Evolutionary conservation across 2,888 invertebrate genomes (phyloP).

Genomic region (Cryptophagus acutangulus): DNA sequence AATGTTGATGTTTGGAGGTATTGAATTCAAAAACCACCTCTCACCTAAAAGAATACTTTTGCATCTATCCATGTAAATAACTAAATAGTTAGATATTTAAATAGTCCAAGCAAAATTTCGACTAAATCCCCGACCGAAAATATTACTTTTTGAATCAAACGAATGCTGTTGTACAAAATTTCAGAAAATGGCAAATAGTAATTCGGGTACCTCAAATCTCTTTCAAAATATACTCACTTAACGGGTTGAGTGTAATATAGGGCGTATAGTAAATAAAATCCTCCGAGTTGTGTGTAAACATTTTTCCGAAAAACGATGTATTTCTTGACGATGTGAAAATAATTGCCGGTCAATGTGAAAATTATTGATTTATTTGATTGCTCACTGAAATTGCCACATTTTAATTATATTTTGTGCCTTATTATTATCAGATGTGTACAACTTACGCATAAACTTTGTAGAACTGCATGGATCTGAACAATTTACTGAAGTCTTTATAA

Average conservation of each 20-base stretch:
- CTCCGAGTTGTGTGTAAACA: slow-evolving; percentile 34
- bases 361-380: slow-evolving; percentile 27
- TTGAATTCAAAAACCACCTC: too few relatives aligned
- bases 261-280: slow-evolving; percentile 38
- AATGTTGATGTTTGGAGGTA: too few relatives aligned
- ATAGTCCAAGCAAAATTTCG: neutral
- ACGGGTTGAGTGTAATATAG: slow-evolving; percentile 41
- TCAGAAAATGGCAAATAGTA: too few relatives aligned
- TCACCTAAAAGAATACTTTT: too few relatives aligned
- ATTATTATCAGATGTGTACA: neutral
- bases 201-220: too few relatives aligned
- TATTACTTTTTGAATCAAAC: too few relatives aligned
- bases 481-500: slow-evolving; percentile 30
- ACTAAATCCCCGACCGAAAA: too few relatives aligned
- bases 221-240: too few relatives aligned
- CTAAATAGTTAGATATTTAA: slow-evolving; percentile 10
- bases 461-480: slow-evolving; percentile 35
- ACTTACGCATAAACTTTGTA: slow-evolving; percentile 35
- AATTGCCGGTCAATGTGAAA: slow-evolving; percentile 31
- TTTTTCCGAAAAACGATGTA: slow-evolving; percentile 30
- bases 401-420: too few relatives aligned
- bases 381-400: slow-evolving; percentile 23
- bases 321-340: slow-evolving; percentile 33
- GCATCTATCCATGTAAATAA: too few relatives aligned
- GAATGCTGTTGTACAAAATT: too few relatives aligned